These are phyloP conservation scores for Manis pentadactyla DNA, from an alignment of 2,797 vertebrate species.

Conservation along the genomic window DNA sequence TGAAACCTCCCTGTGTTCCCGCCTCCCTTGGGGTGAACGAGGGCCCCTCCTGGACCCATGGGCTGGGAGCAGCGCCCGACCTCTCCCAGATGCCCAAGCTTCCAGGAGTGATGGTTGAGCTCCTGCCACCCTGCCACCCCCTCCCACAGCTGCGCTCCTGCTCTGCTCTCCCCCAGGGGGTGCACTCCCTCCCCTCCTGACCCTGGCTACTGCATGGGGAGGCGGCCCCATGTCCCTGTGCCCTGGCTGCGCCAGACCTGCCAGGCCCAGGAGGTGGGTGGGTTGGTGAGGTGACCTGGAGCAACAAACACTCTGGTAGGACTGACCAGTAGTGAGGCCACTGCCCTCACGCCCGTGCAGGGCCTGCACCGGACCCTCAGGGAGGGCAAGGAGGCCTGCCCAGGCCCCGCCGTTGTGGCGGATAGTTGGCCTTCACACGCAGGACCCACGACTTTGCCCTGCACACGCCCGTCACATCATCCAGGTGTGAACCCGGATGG, in stretches of 20 bases:
- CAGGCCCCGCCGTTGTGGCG: background rate
- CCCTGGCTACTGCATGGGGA: too few species aligned
- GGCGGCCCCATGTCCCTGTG: too few species aligned
- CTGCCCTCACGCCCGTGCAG: rapidly evolving
- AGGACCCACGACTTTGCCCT: background rate
- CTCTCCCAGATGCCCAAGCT: too few species aligned
- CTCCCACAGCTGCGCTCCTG: background rate
- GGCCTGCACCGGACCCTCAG: too few species aligned
- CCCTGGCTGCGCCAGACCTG: background rate
- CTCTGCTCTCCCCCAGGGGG: too few species aligned
- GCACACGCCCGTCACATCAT: background rate
- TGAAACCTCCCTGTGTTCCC: background rate
- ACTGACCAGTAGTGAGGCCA: rapidly evolving
- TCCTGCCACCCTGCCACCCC: background rate
- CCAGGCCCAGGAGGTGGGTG: rapidly evolving
- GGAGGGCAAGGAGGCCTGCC: background rate
- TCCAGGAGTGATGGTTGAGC: background rate
- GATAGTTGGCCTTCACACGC: background rate
- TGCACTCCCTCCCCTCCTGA: too few species aligned
- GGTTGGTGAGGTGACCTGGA: background rate
- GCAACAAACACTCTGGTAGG: rapidly evolving
- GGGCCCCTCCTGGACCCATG: background rate
- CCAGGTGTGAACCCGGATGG: too few species aligned
- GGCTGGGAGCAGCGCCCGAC: background rate
- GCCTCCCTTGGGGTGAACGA: rapidly evolving